These are phyloP conservation scores for Spheniscus mendiculus DNA, from an alignment of 2,113 vertebrate species.

Conservation along the genomic window DNA sequence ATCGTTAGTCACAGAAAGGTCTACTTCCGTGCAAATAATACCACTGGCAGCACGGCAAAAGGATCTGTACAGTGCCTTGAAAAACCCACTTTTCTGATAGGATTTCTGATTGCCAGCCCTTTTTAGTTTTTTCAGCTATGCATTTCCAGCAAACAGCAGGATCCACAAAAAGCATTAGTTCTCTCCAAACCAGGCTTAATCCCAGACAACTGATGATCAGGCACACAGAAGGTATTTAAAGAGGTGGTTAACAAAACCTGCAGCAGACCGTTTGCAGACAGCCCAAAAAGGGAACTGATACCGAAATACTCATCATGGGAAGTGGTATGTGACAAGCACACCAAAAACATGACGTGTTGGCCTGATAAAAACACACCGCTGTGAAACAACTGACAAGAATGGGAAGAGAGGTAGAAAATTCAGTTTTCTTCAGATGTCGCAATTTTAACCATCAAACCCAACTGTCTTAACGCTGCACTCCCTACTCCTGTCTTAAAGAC, in stretches of 20 bases:
- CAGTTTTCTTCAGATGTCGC: neutral
- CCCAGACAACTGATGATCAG: neutral
- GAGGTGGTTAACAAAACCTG: neutral
- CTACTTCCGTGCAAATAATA: neutral
- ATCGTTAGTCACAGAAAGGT: neutral
- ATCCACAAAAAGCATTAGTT: neutral
- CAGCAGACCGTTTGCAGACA: neutral
- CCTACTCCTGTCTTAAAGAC: neutral
- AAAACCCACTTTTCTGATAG: neutral
- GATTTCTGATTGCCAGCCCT: neutral
- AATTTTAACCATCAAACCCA: neutral
- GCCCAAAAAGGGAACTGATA: neutral
- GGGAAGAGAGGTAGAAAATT: neutral
- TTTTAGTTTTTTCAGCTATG: neutral
- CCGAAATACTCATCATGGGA: neutral
- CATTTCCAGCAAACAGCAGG: neutral
- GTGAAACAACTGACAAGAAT: neutral
- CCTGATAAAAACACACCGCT: neutral
- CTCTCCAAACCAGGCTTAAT: neutral
- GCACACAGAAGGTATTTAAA: neutral
- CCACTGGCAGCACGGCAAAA: neutral
- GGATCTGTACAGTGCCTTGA: neutral
- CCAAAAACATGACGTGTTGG: neutral
- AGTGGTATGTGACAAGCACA: neutral
- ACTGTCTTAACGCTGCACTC: neutral